phyloP scores from a whole-genome alignment of 23 tunicate species.

The Botrylloides violaceus region DNA sequence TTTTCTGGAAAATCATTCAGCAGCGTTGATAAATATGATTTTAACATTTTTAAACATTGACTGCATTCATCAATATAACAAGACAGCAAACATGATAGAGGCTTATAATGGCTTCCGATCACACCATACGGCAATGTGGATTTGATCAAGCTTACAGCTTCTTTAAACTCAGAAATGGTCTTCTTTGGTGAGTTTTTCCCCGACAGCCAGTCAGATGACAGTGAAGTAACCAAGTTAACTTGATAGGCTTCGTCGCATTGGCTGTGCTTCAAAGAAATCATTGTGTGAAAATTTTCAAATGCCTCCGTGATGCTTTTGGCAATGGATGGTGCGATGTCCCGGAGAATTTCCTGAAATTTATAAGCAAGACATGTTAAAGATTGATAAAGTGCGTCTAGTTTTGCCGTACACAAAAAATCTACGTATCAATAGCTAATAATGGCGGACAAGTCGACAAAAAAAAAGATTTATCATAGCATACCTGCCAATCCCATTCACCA shows the following conservation, averaged over 20 bases:
- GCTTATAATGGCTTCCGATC: slow-evolving; percentile 43
- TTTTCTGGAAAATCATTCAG: slow-evolving; percentile 55
- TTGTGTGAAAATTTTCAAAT: slow-evolving; percentile 22
- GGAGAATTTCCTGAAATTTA: slow-evolving; percentile 28
- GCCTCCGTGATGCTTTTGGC: slow-evolving; percentile 24
- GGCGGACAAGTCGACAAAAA: too few species aligned
- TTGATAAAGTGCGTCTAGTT: too few species aligned
- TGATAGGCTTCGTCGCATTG: background rate
- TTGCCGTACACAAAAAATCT: too few species aligned
- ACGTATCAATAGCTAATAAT: too few species aligned
- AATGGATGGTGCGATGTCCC: slow-evolving; percentile 47
- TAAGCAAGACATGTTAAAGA: too few species aligned
- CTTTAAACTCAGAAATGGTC: slow-evolving; percentile 13
- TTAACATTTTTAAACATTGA: slow-evolving; percentile 37
- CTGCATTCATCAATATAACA: slow-evolving; percentile 49
- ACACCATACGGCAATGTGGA: slow-evolving; percentile 30
- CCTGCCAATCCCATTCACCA: slow-evolving; percentile 41
- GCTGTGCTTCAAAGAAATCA: background rate
- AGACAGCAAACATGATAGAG: slow-evolving; percentile 25
- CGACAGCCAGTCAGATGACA: background rate
- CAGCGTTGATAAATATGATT: slow-evolving; percentile 29
- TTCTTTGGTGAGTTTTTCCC: slow-evolving; percentile 4
- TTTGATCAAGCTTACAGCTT: slow-evolving; percentile 12
- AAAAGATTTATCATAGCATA: background rate
- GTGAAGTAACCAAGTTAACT: slow-evolving; percentile 5